Conservation (phyloP, 2,888 invertebrate genomes). For the Conus canariensis region DNA sequence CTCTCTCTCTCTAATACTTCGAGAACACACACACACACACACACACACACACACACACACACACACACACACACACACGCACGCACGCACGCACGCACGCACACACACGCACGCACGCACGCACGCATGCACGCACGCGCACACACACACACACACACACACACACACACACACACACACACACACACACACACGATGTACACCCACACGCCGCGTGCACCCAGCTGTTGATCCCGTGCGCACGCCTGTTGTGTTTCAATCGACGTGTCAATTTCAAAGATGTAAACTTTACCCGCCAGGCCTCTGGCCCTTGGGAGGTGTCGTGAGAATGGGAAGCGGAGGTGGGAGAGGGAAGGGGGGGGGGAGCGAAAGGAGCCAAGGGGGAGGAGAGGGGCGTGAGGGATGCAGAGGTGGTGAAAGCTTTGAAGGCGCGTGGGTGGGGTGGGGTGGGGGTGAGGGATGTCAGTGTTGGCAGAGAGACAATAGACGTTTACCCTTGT, state of each 20-base stretch:
- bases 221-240: neutral
- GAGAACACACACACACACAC: neutral
- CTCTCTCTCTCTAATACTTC: neutral
- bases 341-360: neutral
- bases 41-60: neutral
- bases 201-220: neutral
- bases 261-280: constrained; percentile 42
- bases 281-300: constrained; percentile 36
- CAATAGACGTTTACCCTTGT: neutral
- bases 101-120: neutral
- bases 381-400: too few species aligned
- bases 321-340: neutral
- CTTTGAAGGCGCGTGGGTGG: neutral
- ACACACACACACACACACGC: neutral
- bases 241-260: constrained; percentile 40
- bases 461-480: neutral
- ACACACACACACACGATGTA: neutral
- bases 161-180: neutral
- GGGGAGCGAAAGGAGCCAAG: neutral
- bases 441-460: neutral
- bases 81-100: neutral
- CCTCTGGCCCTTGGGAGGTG: neutral
- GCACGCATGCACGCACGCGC: neutral
- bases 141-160: neutral
- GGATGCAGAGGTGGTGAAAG: too few species aligned